These are phyloP conservation scores for Mus caroli DNA, from an alignment of 2,797 vertebrate species.

Conservation along the genomic window DNA sequence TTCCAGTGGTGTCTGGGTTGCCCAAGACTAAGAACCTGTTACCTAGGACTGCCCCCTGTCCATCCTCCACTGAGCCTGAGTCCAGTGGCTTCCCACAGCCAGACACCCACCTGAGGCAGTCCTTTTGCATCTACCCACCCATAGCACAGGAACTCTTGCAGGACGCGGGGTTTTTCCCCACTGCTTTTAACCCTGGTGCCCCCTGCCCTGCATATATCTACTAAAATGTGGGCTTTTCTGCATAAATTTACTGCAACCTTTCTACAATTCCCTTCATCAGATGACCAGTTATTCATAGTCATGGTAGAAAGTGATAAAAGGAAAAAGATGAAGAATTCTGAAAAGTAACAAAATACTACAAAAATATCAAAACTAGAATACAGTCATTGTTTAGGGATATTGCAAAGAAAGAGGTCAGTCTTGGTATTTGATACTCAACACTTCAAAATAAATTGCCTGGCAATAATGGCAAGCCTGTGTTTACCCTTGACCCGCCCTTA, in stretches of 20 bases:
- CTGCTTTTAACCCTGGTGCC: too few species aligned
- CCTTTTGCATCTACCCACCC: too few species aligned
- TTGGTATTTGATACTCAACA: background rate
- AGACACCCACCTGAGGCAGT: too few species aligned
- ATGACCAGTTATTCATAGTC: background rate
- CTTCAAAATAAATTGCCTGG: background rate
- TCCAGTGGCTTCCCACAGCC: too few species aligned
- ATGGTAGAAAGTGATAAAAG: background rate
- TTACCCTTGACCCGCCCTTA: background rate
- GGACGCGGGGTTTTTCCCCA: too few species aligned
- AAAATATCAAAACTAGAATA: background rate
- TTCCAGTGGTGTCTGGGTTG: too few species aligned
- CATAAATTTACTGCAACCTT: background rate
- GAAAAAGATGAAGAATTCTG: background rate
- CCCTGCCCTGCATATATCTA: too few species aligned
- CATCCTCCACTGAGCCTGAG: too few species aligned
- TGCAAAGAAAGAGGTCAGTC: background rate
- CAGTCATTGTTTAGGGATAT: background rate
- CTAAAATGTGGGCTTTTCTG: background rate
- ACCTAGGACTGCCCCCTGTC: too few species aligned
- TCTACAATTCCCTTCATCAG: background rate
- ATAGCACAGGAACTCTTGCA: too few species aligned
- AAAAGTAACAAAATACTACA: background rate
- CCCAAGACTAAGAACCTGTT: too few species aligned
- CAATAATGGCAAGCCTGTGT: background rate